Conservation (phyloP, 2,113 vertebrate genomes). For the Etheostoma cragini region DNA sequence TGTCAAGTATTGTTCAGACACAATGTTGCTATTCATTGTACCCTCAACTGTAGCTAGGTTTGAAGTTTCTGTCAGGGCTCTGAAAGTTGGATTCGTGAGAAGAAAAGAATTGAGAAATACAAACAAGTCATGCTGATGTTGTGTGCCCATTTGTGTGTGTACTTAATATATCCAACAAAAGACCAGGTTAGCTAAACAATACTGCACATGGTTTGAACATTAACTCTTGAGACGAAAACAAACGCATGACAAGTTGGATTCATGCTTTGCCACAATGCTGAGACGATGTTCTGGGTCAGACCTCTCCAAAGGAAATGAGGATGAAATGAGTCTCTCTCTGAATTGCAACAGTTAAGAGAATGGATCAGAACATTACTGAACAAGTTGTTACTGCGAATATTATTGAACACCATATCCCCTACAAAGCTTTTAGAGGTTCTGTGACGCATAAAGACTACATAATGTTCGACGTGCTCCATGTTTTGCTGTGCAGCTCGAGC, state of each 20-base stretch:
- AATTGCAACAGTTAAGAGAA: slow-evolving; percentile 25
- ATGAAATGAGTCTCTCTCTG: slow-evolving; percentile 8
- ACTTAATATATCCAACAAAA: slow-evolving; percentile 2
- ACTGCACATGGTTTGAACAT: background rate
- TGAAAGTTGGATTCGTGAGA: background rate
- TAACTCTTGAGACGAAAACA: background rate
- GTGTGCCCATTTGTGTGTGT: background rate
- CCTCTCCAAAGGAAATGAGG: background rate
- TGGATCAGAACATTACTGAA: slow-evolving; percentile 11
- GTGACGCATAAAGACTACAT: slow-evolving; percentile 23
- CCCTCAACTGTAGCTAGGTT: background rate
- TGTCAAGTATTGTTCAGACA: slow-evolving; percentile 76
- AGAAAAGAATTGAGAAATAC: slow-evolving; percentile 6
- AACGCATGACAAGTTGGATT: background rate
- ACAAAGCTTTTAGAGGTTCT: slow-evolving; percentile 19
- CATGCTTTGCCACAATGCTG: too few species aligned
- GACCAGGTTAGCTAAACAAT: background rate
- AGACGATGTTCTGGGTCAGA: background rate
- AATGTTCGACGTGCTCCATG: slow-evolving; percentile 41
- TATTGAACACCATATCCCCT: background rate
- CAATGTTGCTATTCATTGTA: slow-evolving; percentile 62
- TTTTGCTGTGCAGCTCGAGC: slow-evolving; percentile 7
- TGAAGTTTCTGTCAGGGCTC: slow-evolving; percentile 34
- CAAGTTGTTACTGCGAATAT: slow-evolving; percentile 4
- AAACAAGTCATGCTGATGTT: background rate